Conservation (phyloP, 2,888 invertebrate species). For the Sicus ferrugineus region DNA sequence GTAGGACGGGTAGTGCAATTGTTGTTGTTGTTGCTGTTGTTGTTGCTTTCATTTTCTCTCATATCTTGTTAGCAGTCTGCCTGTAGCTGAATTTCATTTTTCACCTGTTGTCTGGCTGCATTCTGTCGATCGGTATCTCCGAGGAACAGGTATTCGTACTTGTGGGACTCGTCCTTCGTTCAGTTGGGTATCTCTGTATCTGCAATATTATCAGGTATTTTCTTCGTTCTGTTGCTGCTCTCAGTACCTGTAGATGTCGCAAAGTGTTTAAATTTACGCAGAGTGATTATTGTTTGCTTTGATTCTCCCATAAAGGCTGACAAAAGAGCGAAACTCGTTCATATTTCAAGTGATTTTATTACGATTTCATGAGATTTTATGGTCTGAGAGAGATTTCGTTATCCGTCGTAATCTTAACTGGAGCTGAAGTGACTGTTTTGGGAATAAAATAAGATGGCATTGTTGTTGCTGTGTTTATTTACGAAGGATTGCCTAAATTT, state of each 20-base stretch:
- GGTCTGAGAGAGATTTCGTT: not conserved
- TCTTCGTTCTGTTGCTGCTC: not conserved
- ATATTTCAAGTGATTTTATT: not conserved
- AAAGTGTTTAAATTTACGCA: conserved; percentile 8
- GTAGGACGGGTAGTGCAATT: not conserved
- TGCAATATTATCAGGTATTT: not conserved
- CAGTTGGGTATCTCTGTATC: not conserved
- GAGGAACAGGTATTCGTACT: not conserved
- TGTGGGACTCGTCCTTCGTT: not conserved
- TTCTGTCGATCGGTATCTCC: not conserved
- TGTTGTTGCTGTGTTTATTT: too few relatives aligned
- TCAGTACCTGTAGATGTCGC: not conserved
- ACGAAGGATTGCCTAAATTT: too few relatives aligned
- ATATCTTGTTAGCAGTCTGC: conserved; percentile 1
- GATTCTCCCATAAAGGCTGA: not conserved
- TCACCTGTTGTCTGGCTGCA: conserved; percentile 11
- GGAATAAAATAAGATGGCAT: not conserved
- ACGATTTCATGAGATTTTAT: not conserved
- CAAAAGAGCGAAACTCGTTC: not conserved
- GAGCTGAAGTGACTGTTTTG: not conserved
- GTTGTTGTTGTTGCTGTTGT: not conserved
- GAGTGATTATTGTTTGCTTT: not conserved
- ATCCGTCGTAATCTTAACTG: too few relatives aligned
- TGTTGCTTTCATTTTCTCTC: not conserved
- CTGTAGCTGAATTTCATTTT: not conserved